phyloP scores from a whole-genome alignment of 2,113 vertebrate species.

The Nannobrachium achirus region DNA sequence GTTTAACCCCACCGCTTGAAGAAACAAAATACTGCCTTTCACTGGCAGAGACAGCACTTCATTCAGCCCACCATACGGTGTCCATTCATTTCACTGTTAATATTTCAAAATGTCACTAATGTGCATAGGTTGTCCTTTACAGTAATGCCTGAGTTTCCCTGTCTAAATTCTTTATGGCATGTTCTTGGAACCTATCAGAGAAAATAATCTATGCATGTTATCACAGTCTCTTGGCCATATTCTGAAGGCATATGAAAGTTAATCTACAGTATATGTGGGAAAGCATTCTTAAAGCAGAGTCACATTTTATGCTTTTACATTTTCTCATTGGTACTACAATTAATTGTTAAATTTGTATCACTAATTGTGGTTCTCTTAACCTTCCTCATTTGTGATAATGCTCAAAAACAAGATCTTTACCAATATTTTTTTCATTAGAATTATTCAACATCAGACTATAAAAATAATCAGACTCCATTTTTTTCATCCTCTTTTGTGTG shows the following conservation, averaged over 20 bases:
- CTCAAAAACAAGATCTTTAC: neutral
- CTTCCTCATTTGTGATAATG: neutral
- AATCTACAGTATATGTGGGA: constrained; percentile 28
- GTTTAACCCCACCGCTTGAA: constrained; percentile 52
- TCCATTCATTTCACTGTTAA: constrained; percentile 60
- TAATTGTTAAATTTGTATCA: neutral
- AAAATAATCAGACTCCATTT: too few relatives aligned
- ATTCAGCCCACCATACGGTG: constrained; percentile 39
- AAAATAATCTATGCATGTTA: constrained; percentile 19
- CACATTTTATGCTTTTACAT: constrained; percentile 6
- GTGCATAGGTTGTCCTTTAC: constrained; percentile 43
- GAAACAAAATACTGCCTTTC: constrained; percentile 54
- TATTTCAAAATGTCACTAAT: constrained; percentile 59
- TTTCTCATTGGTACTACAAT: neutral
- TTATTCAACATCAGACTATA: too few relatives aligned
- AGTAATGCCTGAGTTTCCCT: constrained; percentile 32
- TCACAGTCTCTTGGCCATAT: constrained; percentile 15
- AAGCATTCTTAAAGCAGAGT: constrained; percentile 6
- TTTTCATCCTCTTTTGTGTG: too few relatives aligned
- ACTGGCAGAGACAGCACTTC: constrained; percentile 41
- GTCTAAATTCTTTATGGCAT: constrained; percentile 20
- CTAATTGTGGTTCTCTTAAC: constrained; percentile 1
- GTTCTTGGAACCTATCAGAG: constrained; percentile 42
- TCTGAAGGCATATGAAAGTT: constrained; percentile 1
- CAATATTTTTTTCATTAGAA: too few relatives aligned